Evolutionary conservation across 1,140 invertebrate genomes (phyloP).

Genomic region (Trissolcus basalis): DNA sequence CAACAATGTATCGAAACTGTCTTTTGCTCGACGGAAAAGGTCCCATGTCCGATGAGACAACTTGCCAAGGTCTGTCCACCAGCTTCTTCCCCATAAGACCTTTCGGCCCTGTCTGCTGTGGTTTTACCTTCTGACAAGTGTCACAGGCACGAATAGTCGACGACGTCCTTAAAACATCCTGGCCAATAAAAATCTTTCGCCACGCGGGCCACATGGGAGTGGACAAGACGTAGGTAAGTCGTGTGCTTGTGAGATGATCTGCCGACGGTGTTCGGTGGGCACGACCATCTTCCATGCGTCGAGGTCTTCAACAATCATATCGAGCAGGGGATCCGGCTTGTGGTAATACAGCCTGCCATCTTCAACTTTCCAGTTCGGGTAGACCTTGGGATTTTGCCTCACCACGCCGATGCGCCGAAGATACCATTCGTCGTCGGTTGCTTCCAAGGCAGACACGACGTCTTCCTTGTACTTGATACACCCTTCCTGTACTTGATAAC

Average conservation of each 20-base stretch:
- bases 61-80: not conserved
- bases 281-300: slow-evolving; percentile 18
- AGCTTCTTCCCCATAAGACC: not conserved
- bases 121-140: not conserved
- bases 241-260: not conserved
- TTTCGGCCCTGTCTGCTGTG: not conserved
- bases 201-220: no score
- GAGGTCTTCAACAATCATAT: slow-evolving; percentile 2
- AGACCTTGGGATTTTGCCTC: not conserved
- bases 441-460: not conserved
- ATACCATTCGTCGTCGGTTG: not conserved
- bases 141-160: not conserved
- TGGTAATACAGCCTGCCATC: not conserved
- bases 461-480: no score
- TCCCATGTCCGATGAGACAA: not conserved
- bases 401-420: not conserved
- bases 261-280: not conserved
- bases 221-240: slow-evolving; percentile 15
- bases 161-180: slow-evolving; percentile 13
- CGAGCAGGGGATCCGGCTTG: slow-evolving; percentile 2
- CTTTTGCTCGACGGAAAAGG: not conserved
- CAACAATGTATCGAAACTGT: not conserved
- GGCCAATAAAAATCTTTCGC: slow-evolving; percentile 20
- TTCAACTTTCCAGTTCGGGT: not conserved
- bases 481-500: not conserved